Evolutionary conservation across 2,888 invertebrate species (phyloP).

Genomic region (Aromia moschata): DNA sequence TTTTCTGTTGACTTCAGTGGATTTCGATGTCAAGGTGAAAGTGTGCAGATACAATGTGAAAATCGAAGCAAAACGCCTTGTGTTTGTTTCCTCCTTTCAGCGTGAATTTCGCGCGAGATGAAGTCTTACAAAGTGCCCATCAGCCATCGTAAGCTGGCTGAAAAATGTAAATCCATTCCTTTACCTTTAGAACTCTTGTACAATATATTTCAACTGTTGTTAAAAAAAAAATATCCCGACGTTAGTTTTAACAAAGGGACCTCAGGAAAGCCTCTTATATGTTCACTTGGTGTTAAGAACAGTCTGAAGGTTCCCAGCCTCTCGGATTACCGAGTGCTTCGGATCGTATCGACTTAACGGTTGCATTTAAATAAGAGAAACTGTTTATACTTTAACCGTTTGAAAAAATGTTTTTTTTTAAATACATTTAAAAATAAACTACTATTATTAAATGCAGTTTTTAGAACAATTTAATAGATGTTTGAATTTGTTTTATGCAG

Average conservation of each 20-base stretch:
- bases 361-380: constrained; percentile 1
- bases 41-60: too few relatives aligned
- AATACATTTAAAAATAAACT: too few relatives aligned
- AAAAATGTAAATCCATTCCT: neutral
- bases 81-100: too few relatives aligned
- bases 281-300: neutral
- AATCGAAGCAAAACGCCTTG: too few relatives aligned
- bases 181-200: neutral
- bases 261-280: neutral
- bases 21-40: too few relatives aligned
- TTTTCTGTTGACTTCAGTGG: too few relatives aligned
- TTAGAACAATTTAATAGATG: too few relatives aligned
- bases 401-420: too few relatives aligned
- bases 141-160: neutral
- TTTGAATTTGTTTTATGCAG: too few relatives aligned
- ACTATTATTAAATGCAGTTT: too few relatives aligned
- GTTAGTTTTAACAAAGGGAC: constrained; percentile 7
- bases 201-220: neutral
- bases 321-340: neutral
- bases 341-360: neutral
- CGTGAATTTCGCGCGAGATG: too few relatives aligned
- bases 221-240: constrained; percentile 1
- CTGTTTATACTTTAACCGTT: too few relatives aligned
- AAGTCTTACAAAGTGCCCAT: neutral
- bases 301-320: constrained; percentile 1